Conservation (phyloP, 2,888 invertebrate species). For the Amblyjoppa fuscipennis region DNA sequence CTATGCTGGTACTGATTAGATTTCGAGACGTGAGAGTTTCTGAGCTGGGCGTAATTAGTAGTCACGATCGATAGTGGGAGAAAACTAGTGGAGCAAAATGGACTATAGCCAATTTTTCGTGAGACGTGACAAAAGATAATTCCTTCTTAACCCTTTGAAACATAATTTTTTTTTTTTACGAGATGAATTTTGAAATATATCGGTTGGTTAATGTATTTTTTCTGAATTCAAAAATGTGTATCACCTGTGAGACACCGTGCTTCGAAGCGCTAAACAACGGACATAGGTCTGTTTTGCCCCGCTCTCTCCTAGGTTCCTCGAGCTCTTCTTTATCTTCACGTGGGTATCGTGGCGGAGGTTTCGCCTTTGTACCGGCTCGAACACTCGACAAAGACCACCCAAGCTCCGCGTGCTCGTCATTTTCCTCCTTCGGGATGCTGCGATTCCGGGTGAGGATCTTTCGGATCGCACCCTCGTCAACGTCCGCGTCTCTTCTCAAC, state of each 20-base stretch:
- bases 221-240: no score
- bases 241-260: no score
- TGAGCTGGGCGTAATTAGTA: neutral
- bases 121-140: neutral
- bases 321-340: conserved; percentile 15
- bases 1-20: neutral
- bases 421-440: conserved; percentile 44
- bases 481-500: conserved; percentile 42
- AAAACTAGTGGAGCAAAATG: neutral
- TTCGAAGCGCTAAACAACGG: no score
- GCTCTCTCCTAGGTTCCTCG: conserved; percentile 3
- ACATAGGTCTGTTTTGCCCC: neutral
- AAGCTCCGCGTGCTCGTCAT: conserved; percentile 46
- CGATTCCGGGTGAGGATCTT: conserved; percentile 32
- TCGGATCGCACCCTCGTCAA: conserved; percentile 56
- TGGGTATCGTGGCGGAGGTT: conserved; percentile 15
- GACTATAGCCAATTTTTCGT: neutral
- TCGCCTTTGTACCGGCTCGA: neutral
- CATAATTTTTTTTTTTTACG: no score
- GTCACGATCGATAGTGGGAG: neutral
- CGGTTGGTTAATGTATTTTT: no score
- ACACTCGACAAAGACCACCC: conserved; percentile 63
- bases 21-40: neutral
- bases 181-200: no score
- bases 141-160: neutral